Conservation (phyloP, 1,140 invertebrate genomes). For the Aphaenogaster floridana region DNA sequence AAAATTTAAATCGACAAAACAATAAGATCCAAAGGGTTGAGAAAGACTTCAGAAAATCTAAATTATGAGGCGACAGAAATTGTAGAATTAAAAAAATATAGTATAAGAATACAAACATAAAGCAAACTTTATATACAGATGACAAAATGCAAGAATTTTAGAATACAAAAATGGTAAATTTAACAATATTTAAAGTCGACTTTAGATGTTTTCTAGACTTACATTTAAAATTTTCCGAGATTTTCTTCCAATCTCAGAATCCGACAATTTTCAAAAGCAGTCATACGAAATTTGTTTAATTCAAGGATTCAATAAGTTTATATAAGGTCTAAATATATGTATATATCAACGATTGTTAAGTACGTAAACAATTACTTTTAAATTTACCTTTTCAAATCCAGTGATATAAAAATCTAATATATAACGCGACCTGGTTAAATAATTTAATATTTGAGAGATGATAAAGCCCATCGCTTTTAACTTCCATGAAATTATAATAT, state of each 20-base stretch:
- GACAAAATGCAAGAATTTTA: not conserved
- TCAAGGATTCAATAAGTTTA: not conserved
- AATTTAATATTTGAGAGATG: not conserved
- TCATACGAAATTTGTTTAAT: not conserved
- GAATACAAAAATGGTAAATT: not conserved
- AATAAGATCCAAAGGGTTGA: not conserved
- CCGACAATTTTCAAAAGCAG: not conserved
- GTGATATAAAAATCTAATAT: not conserved
- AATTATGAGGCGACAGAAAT: not conserved
- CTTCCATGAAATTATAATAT: not conserved
- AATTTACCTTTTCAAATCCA: not conserved
- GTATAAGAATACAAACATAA: not conserved
- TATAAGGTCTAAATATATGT: not conserved
- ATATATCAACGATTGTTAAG: not conserved
- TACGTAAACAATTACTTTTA: not conserved
- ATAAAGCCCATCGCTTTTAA: conserved; percentile 12
- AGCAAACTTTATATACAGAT: not conserved
- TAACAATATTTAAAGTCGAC: not conserved
- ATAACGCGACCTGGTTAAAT: not conserved
- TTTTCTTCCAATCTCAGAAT: not conserved
- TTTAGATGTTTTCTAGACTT: not conserved
- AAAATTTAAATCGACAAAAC: conserved; percentile 1
- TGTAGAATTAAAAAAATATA: not conserved
- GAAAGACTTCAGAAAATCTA: not conserved
- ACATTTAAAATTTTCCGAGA: not conserved